phyloP scores from a whole-genome alignment of 2,888 invertebrate species.

The Spisula subtruncata region DNA sequence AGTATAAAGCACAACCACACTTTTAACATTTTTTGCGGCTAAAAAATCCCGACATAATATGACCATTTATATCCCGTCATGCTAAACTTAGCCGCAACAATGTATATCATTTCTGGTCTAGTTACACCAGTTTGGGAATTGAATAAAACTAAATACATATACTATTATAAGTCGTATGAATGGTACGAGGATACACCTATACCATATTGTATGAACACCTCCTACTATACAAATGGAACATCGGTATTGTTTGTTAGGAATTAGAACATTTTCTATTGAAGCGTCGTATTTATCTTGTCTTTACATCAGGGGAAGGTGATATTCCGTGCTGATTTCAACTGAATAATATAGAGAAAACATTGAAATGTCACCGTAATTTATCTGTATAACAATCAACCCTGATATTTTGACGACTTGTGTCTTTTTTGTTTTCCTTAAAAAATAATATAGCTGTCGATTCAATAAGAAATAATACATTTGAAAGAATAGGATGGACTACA shows the following conservation, averaged over 20 bases:
- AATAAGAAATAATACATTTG: too few relatives aligned
- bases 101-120: slow-evolving; percentile 13
- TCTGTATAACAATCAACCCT: too few relatives aligned
- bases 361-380: too few relatives aligned
- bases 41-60: slow-evolving; percentile 32
- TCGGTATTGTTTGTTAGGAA: not conserved
- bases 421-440: too few relatives aligned
- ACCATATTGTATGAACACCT: not conserved
- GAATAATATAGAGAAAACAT: not conserved
- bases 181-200: not conserved
- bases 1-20: not conserved
- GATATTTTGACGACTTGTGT: too few relatives aligned
- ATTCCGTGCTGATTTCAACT: not conserved
- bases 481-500: too few relatives aligned
- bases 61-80: slow-evolving; percentile 26
- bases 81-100: slow-evolving; percentile 7
- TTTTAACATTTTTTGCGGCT: not conserved
- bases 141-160: not conserved
- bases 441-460: too few relatives aligned
- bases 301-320: not conserved
- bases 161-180: not conserved
- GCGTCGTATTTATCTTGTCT: not conserved
- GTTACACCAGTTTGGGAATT: not conserved
- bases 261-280: not conserved
- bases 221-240: not conserved